phyloP scores from a whole-genome alignment of 2,797 vertebrate genomes.

The Microctenopoma stevenorrisi region DNA sequence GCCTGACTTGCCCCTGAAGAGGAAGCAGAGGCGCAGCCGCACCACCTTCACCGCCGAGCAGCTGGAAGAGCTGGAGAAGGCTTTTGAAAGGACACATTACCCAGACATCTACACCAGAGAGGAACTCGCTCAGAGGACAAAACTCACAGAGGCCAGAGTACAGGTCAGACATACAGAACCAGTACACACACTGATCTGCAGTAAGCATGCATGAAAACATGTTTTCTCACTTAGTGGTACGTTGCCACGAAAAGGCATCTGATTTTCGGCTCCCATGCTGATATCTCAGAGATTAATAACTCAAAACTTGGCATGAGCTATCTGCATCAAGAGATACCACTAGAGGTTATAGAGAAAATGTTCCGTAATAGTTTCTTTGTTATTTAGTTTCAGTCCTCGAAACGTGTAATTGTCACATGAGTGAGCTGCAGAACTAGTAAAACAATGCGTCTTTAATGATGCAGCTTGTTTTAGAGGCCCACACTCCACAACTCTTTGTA shows the following conservation, averaged over 20 bases:
- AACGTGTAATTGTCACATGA: slow-evolving; percentile 2
- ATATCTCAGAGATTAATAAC: neutral
- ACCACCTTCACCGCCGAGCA: slow-evolving; percentile 99
- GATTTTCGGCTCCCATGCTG: too few relatives aligned
- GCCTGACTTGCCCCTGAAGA: slow-evolving; percentile 95
- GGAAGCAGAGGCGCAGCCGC: slow-evolving; percentile 97
- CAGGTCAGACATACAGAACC: slow-evolving; percentile 85
- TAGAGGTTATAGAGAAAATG: neutral
- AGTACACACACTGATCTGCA: neutral
- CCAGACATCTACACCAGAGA: slow-evolving; percentile 98
- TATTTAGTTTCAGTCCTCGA: neutral
- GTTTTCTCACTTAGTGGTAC: neutral
- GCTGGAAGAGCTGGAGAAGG: slow-evolving; percentile 98
- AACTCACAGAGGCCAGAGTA: slow-evolving; percentile 96
- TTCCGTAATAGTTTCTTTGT: neutral
- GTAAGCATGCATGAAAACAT: slow-evolving; percentile 4
- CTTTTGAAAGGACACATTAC: slow-evolving; percentile 98
- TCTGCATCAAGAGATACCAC: neutral
- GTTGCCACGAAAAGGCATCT: neutral
- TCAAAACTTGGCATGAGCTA: neutral
- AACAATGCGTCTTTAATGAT: too few relatives aligned
- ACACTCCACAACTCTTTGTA: neutral
- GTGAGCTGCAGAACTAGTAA: neutral
- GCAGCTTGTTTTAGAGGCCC: neutral
- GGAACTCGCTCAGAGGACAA: slow-evolving; percentile 97